phyloP scores from a whole-genome alignment of 2,797 vertebrate genomes.

The Thaleichthys pacificus region DNA sequence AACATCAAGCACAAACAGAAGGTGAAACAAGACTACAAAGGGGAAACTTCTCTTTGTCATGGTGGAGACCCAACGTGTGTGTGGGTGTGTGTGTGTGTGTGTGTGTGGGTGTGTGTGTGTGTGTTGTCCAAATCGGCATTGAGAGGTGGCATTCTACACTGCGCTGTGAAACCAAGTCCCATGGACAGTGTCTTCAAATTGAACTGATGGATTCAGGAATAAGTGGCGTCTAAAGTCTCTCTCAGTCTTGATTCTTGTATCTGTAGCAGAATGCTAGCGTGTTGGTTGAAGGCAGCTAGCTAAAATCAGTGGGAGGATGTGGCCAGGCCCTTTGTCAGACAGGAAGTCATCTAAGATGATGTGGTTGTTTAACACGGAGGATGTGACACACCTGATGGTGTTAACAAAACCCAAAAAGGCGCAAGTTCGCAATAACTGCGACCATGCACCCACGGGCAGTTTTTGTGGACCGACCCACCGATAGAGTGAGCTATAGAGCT shows the following conservation, averaged over 20 bases:
- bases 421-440: not conserved
- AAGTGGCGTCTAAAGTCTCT: not conserved
- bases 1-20: conserved; percentile 9
- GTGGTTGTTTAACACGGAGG: conserved; percentile 11
- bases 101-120: not conserved
- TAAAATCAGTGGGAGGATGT: conserved; percentile 8
- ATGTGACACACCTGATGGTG: conserved; percentile 1
- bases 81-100: not conserved
- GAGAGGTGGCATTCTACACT: not conserved
- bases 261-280: not conserved
- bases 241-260: not conserved
- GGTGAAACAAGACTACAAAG: not conserved
- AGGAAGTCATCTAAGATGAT: conserved; percentile 46
- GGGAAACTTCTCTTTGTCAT: not conserved
- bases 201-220: not conserved
- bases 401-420: not conserved
- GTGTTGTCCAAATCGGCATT: not conserved
- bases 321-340: conserved; percentile 17
- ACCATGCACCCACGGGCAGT: not conserved
- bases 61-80: not conserved
- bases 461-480: no score
- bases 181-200: not conserved
- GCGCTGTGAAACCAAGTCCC: not conserved
- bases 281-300: not conserved
- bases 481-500: no score